Evolutionary conservation across 2,797 vertebrate genomes (phyloP), one percentile per base, ranked within the genome.

Genomic region (Takifugu ocellatus): DNA sequence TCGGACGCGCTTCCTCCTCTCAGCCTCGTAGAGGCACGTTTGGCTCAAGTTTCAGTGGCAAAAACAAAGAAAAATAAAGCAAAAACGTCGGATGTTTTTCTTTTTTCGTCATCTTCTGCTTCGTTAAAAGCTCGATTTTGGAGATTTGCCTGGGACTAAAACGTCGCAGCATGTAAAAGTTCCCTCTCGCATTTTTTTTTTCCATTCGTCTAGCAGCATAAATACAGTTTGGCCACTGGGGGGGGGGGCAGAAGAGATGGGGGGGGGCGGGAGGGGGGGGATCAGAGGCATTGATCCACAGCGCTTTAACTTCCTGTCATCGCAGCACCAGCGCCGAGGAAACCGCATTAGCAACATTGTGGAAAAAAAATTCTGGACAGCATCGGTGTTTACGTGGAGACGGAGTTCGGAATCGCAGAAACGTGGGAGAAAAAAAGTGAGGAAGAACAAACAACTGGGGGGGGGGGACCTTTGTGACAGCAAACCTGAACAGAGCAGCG

Each of bases 81-180:
- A 66, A 72, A 73, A 81, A 78, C 31, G 61, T 71, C 48, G 56
- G 84, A 81, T 85, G 78, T 83, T 82, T 63, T 33, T 33, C 31
- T 2, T 33, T 10, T 81, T 83, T 79, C 70, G 63, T 88, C 75
- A 66, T 72, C 72, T 85, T 81, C 79, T 79, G 66, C 72, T 74
- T 87, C 87, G 93, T 68, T 65, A 93, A 97, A 94, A 95, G 93
- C 93, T 94, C 93, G 16, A 93, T 95, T 94, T 97, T 96, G 94
- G 94, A 95, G 96, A 96, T 97, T 95, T 92, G 93, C 95, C 96
- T 97, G 97, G 95, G 96, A 98, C 96, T 98, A 98, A 99, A 99
- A 98, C 96, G 97, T 97, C 97, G 94, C 97, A 98, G 96, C 94
- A 94, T 95, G 82, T 90, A 92, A 94, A 94, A 90, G 84, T 88